A percentile compares a stretch with the other conserved stretches of the same genome.
These are phyloP conservation scores for Thermophis baileyi DNA, from an alignment of 2,113 vertebrate species.

Conservation along the genomic window DNA sequence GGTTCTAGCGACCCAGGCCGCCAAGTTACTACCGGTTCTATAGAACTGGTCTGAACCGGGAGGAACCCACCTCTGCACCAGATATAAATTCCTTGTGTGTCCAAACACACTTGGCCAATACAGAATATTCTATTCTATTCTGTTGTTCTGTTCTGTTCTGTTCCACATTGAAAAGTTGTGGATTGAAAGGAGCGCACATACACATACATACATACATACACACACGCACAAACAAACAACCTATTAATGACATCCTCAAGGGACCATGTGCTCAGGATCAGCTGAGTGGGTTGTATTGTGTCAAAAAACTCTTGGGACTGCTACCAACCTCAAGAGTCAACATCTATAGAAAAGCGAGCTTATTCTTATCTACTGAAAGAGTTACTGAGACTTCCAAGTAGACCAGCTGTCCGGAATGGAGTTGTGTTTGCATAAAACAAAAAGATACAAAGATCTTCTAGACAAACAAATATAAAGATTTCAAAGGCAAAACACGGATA, in stretches of 20 bases:
- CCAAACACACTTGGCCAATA: no score
- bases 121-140: no score
- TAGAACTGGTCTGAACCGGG: no score
- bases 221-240: not conserved
- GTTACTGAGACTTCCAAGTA: conserved; percentile 55
- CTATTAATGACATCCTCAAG: not conserved
- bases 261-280: not conserved
- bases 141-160: not conserved
- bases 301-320: not conserved
- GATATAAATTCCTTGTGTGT: no score
- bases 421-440: conserved; percentile 65
- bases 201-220: not conserved
- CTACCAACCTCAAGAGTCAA: conserved; percentile 39
- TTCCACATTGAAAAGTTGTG: not conserved
- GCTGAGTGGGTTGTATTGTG: not conserved
- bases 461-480: conserved; percentile 66
- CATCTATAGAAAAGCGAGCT: conserved; percentile 52
- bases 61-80: no score
- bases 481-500: conserved; percentile 65
- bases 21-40: no score
- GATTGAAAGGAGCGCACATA: not conserved
- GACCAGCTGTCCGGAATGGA: conserved; percentile 65
- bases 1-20: no score
- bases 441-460: conserved; percentile 69
- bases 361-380: conserved; percentile 55